Percentiles rank a stretch among this genome's conserved stretches.
phyloP scores from a whole-genome alignment of 2,113 vertebrate genomes.

The Lasiurus borealis region DNA sequence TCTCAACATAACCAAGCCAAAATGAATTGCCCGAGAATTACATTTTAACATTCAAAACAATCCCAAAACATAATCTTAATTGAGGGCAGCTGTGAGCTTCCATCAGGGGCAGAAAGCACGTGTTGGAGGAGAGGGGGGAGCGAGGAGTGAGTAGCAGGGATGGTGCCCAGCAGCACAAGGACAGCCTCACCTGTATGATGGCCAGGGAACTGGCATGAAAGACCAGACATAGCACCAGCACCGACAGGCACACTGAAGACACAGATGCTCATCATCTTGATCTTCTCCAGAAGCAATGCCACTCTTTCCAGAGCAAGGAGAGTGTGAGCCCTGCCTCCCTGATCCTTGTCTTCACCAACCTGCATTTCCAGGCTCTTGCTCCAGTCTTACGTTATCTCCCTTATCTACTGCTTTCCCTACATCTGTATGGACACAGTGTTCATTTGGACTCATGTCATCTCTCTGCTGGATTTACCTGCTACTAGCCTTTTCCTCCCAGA shows the following conservation, averaged over 20 bases:
- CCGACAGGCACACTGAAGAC: neutral
- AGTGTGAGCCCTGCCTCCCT: neutral
- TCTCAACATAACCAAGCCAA: neutral
- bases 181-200: neutral
- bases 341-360: neutral
- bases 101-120: neutral
- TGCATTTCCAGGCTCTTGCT: neutral
- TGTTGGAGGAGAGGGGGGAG: no score
- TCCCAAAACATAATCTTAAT: neutral
- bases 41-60: neutral
- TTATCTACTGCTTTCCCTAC: neutral
- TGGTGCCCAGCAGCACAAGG: neutral
- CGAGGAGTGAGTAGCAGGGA: neutral
- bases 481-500: neutral
- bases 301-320: neutral
- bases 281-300: neutral
- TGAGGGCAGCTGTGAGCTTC: neutral
- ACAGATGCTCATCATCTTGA: neutral
- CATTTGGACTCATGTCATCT: neutral
- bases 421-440: neutral
- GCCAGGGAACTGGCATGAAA: neutral
- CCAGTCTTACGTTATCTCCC: neutral
- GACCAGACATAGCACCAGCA: neutral
- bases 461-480: neutral
- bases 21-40: conserved; percentile 22